These are phyloP conservation scores for Calycopis cecrops DNA, from an alignment of 1,140 invertebrate genomes.

Conservation along the genomic window DNA sequence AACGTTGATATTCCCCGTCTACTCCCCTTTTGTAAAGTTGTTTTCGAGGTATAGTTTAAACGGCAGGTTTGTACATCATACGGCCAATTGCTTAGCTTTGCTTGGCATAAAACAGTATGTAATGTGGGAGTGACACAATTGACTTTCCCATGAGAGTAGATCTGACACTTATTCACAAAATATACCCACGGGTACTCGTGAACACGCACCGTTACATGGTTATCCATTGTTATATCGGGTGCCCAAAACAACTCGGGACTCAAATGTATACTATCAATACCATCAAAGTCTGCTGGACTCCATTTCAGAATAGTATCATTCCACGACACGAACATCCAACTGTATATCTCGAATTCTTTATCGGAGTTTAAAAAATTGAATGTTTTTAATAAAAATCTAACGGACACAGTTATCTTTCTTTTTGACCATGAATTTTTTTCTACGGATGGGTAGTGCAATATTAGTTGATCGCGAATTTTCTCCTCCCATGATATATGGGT, in stretches of 20 bases:
- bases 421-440: slow-evolving; percentile 9
- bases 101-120: slow-evolving; percentile 18
- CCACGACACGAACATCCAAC: slow-evolving; percentile 26
- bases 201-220: not conserved
- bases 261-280: slow-evolving; percentile 14
- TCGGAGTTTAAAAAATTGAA: slow-evolving; percentile 29
- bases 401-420: slow-evolving; percentile 12
- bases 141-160: slow-evolving; percentile 18
- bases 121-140: slow-evolving; percentile 11
- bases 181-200: not conserved
- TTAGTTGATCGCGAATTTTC: not conserved
- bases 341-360: slow-evolving; percentile 24
- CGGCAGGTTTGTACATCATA: slow-evolving; percentile 35
- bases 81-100: slow-evolving; percentile 33
- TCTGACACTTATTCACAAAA: slow-evolving; percentile 7
- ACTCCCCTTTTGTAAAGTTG: slow-evolving; percentile 17
- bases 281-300: slow-evolving; percentile 28
- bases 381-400: slow-evolving; percentile 24
- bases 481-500: not conserved
- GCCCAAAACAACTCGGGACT: slow-evolving; percentile 22
- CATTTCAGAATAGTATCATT: slow-evolving; percentile 27
- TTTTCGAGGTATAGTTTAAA: slow-evolving; percentile 22
- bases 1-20: slow-evolving; percentile 16
- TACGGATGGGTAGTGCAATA: not conserved
- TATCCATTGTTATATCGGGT: slow-evolving; percentile 19